phyloP scores from a whole-genome alignment of 2,113 vertebrate genomes.

The Sialia sialis region DNA sequence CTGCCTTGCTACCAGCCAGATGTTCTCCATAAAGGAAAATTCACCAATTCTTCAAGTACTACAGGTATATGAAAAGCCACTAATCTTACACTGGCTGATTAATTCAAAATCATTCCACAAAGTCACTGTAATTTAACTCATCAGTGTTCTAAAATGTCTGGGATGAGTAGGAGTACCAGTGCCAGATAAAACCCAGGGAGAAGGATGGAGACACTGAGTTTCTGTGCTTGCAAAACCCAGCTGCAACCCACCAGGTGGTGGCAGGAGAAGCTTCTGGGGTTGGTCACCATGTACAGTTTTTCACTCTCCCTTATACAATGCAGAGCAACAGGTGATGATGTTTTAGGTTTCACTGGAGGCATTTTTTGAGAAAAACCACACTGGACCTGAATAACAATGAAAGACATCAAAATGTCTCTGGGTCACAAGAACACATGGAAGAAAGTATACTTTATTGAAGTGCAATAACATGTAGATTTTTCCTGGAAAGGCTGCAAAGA shows the following conservation, averaged over 20 bases:
- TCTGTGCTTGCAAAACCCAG: not conserved
- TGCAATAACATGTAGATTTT: not conserved
- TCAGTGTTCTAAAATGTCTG: not conserved
- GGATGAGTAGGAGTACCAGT: not conserved
- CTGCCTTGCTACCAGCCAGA: not conserved
- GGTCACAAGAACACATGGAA: fast-evolving
- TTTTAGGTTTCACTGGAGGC: not conserved
- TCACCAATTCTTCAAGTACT: not conserved
- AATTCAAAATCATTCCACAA: not conserved
- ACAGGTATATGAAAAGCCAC: not conserved
- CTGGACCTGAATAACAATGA: not conserved
- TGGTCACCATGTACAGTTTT: fast-evolving
- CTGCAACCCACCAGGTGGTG: not conserved
- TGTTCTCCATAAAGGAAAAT: not conserved
- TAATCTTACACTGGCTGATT: not conserved
- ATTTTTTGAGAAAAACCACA: not conserved
- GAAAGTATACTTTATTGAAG: not conserved
- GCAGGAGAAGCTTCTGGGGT: not conserved
- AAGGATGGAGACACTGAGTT: not conserved
- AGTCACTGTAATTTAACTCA: not conserved
- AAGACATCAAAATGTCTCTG: not conserved
- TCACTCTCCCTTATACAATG: not conserved
- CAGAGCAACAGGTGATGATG: not conserved
- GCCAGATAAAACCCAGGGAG: not conserved
- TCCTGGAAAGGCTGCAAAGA: not conserved